Percentiles rank a stretch among this genome's conserved stretches.
phyloP scores from a whole-genome alignment of 2,888 invertebrate species.

The Tipula helvola region DNA sequence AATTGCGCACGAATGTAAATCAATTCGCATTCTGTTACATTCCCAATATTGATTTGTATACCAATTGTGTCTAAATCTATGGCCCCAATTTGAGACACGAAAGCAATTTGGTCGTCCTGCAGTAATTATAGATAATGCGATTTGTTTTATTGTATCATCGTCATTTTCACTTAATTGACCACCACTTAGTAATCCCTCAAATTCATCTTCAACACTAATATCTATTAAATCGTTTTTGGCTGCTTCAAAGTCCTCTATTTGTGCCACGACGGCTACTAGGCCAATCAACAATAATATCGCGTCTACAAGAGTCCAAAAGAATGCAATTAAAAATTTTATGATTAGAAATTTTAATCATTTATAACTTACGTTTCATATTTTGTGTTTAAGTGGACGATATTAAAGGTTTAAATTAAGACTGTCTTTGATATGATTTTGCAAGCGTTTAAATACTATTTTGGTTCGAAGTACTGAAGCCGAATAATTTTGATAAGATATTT shows the following conservation, averaged over 20 bases:
- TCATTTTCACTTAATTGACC: background rate
- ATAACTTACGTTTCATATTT: too few relatives aligned
- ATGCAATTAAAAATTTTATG: too few relatives aligned
- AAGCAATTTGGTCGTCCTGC: background rate
- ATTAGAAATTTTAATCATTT: too few relatives aligned
- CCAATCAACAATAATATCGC: too few relatives aligned
- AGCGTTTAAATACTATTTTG: too few relatives aligned
- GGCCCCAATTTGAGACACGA: background rate
- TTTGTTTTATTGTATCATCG: background rate
- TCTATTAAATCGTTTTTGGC: background rate
- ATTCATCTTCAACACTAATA: background rate
- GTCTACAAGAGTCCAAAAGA: too few relatives aligned
- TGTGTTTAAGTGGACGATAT: too few relatives aligned
- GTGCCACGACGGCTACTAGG: background rate
- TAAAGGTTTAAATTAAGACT: too few relatives aligned
- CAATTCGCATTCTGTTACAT: background rate
- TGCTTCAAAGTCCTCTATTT: background rate
- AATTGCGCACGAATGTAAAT: background rate
- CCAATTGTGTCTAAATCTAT: background rate
- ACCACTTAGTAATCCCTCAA: background rate
- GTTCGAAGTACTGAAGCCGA: too few relatives aligned
- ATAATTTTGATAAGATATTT: too few relatives aligned
- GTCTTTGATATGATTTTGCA: too few relatives aligned
- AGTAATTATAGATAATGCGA: background rate
- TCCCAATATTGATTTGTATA: background rate